These are phyloP conservation scores for Oostethus manadensis DNA, from an alignment of 2,113 vertebrate species.

Conservation along the genomic window DNA sequence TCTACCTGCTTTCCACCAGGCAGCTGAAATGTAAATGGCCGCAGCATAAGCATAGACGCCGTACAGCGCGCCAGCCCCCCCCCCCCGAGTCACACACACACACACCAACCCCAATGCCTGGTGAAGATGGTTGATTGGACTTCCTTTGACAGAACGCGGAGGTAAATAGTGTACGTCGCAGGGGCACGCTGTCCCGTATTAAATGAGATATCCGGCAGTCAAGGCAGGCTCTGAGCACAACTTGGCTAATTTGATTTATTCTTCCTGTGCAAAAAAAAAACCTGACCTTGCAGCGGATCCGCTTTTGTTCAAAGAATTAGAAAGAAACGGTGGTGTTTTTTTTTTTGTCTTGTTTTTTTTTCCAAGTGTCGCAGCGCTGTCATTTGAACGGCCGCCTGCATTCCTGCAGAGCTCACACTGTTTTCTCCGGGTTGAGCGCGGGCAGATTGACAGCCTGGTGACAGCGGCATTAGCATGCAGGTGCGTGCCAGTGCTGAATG, in stretches of 20 bases:
- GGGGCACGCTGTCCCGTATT: conserved; percentile 4
- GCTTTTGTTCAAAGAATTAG: conserved; percentile 7
- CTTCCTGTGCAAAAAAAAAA: background rate
- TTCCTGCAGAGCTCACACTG: conserved; percentile 23
- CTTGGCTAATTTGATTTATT: conserved; percentile 2
- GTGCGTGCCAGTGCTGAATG: conserved; percentile 49
- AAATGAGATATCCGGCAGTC: conserved; percentile 6
- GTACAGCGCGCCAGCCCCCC: conserved; percentile 10
- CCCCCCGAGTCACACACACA: too few relatives aligned
- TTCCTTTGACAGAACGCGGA: conserved; percentile 24
- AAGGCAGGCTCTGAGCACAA: background rate
- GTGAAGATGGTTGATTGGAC: conserved; percentile 36
- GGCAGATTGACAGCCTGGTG: conserved; percentile 66
- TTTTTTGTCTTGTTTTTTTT: background rate
- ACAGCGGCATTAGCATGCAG: conserved; percentile 58
- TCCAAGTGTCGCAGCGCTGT: conserved; percentile 17
- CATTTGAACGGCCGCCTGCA: conserved; percentile 39
- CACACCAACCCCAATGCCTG: background rate
- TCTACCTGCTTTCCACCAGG: conserved; percentile 18
- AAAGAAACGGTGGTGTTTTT: conserved; percentile 6
- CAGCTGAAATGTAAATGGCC: conserved; percentile 28
- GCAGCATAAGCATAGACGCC: conserved; percentile 55
- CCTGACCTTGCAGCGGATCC: conserved; percentile 23
- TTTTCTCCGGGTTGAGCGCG: conserved; percentile 35
- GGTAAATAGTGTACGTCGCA: conserved; percentile 27